Base-by-base conservation (phyloP, 2,888 invertebrate species). In the Crocallis elinguaria region DNA sequence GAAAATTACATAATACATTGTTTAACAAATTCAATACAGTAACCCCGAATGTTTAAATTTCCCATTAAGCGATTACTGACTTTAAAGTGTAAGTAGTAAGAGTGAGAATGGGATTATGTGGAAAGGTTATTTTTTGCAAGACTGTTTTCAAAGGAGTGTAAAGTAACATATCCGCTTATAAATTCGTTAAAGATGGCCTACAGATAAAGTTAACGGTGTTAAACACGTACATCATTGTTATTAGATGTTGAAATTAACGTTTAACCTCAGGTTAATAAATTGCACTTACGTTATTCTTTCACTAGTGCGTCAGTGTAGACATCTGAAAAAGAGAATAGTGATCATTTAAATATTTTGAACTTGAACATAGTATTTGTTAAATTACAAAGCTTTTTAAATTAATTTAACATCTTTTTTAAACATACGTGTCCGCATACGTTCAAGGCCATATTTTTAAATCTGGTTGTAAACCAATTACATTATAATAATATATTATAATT, bases 181-280 rank as follows among this genome's bases (percentile, higher is more conserved):
- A 73, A 73, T 69, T 68, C 55, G 67, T 66, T 68, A 64, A 71
- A 78, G 84, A 83, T 83, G 82, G 70, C 79, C 79, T 76, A 79
- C 61, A 49, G 81, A 80, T 83, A 80, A 75, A 60, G 56, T 66
- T 55, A 71, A 68, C 68, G 62, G 69, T 71, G 63, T 71, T 49
- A 57, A 38, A 43, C 52, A 60, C 66, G 61, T 62, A 66, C 66
- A 62, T 58, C 57, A 42, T 56, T 66, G 44, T 56, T 66, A 39
- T 42, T 30, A 16, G 55, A 66, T 74, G 58, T 64, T 36, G 66
- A 69, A 71, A 75, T 59, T 44, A 49, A 43, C 38, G 8, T 39
- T 36, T 36, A 35, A 32, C 36, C 16, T 46, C 16, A 42, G 7
- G 30, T 17, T 11, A 3, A 25, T 48, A 67, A 54, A 53, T 52